These are phyloP conservation scores for Corythornis cristatus DNA, from an alignment of 2,113 vertebrate species.

Conservation along the genomic window DNA sequence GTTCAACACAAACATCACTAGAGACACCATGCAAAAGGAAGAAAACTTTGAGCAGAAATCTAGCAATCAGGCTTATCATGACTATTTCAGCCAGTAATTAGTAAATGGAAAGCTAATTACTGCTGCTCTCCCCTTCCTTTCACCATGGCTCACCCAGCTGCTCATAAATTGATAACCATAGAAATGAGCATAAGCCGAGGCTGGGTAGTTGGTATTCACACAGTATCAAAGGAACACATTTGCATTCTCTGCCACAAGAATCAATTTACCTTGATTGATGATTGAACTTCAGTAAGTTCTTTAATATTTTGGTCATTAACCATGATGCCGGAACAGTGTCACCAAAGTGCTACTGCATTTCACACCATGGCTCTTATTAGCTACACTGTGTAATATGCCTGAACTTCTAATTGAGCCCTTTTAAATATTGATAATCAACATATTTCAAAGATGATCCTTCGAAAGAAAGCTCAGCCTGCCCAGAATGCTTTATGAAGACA, in stretches of 20 bases:
- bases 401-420: slow-evolving; percentile 62
- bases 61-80: not conserved
- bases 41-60: not conserved
- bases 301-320: slow-evolving; percentile 74
- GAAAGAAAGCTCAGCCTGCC: slow-evolving; percentile 20
- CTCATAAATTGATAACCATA: slow-evolving; percentile 41
- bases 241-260: slow-evolving; percentile 67
- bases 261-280: slow-evolving; percentile 74
- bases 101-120: slow-evolving; percentile 38
- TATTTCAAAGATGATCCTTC: slow-evolving; percentile 24
- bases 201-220: slow-evolving; percentile 43
- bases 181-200: not conserved
- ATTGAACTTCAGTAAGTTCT: slow-evolving; percentile 69
- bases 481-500: not conserved
- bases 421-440: slow-evolving; percentile 59
- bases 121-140: not conserved
- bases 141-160: slow-evolving; percentile 19
- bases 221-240: slow-evolving; percentile 50
- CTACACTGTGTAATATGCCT: slow-evolving; percentile 37
- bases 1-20: not conserved
- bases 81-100: slow-evolving; percentile 46
- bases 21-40: not conserved
- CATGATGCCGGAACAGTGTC: slow-evolving; percentile 29
- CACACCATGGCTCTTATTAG: slow-evolving; percentile 44
- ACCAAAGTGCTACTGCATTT: slow-evolving; percentile 52